These are phyloP conservation scores for Pandemis heparana DNA, from an alignment of 2,888 invertebrate genomes.

Conservation along the genomic window DNA sequence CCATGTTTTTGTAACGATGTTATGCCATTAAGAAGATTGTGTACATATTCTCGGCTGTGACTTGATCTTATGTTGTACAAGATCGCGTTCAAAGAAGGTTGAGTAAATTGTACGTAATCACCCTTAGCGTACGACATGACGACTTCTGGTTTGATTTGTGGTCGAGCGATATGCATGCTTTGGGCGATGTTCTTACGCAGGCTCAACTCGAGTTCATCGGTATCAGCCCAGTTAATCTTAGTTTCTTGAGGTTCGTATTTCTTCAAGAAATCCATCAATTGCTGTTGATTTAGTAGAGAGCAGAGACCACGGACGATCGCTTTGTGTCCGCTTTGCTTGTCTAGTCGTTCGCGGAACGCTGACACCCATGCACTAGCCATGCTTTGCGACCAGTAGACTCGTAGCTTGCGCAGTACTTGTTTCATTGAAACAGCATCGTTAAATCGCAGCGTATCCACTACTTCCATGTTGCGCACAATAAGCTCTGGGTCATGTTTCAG, in stretches of 20 bases:
- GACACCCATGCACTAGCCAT: slow-evolving; percentile 58
- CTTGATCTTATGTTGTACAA: slow-evolving; percentile 62
- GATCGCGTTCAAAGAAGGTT: slow-evolving; percentile 68
- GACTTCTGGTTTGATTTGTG: slow-evolving; percentile 62
- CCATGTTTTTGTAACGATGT: slow-evolving; percentile 64
- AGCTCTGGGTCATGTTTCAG: slow-evolving; percentile 69
- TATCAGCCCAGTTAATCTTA: slow-evolving; percentile 65
- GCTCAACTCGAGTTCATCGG: slow-evolving; percentile 61
- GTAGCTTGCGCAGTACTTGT: slow-evolving; percentile 61
- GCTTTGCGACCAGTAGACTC: slow-evolving; percentile 65
- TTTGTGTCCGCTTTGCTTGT: slow-evolving; percentile 55
- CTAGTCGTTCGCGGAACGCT: slow-evolving; percentile 54
- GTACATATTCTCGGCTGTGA: slow-evolving; percentile 55
- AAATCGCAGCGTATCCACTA: slow-evolving; percentile 54
- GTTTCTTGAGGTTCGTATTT: slow-evolving; percentile 62
- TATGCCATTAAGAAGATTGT: slow-evolving; percentile 55
- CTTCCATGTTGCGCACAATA: slow-evolving; percentile 53
- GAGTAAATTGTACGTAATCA: slow-evolving; percentile 68
- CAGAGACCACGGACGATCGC: slow-evolving; percentile 62
- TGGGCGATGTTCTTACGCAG: slow-evolving; percentile 66
- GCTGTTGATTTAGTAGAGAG: slow-evolving; percentile 54
- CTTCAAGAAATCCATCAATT: slow-evolving; percentile 56
- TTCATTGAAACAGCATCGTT: slow-evolving; percentile 55
- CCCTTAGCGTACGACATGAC: slow-evolving; percentile 68
- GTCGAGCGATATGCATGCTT: slow-evolving; percentile 71